Evolutionary conservation across 2,888 invertebrate species (phyloP).

Genomic region (Dryococelus australis): DNA sequence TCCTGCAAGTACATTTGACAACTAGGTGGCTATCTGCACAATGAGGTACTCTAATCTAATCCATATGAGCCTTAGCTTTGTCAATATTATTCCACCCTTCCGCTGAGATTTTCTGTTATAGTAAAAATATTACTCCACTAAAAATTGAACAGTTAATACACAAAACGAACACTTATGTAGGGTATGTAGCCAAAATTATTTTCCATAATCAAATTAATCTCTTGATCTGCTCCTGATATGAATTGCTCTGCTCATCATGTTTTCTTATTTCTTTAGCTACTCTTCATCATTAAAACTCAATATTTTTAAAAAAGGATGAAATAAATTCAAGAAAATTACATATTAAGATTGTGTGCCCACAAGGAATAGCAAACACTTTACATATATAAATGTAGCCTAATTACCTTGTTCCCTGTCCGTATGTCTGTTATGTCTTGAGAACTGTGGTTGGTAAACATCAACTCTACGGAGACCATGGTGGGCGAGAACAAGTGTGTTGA

Average conservation of each 20-base stretch:
- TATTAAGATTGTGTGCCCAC: not conserved
- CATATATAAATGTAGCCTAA: slow-evolving; percentile 30
- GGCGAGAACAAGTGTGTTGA: slow-evolving; percentile 83
- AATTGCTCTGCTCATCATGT: no score
- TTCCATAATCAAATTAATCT: not conserved
- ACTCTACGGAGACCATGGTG: slow-evolving; percentile 81
- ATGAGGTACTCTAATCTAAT: not conserved
- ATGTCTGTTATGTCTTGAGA: slow-evolving; percentile 72
- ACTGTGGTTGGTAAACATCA: slow-evolving; percentile 78
- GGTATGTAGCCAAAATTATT: no score
- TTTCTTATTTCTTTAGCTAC: no score
- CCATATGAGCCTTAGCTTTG: not conserved
- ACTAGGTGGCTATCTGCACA: not conserved
- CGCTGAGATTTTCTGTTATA: not conserved
- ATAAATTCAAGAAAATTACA: no score
- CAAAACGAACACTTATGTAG: not conserved
- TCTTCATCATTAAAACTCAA: no score
- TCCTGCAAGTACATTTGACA: slow-evolving; percentile 45
- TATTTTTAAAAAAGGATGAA: no score
- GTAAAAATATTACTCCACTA: no score
- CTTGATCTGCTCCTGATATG: not conserved
- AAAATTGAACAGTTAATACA: no score
- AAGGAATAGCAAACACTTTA: not conserved
- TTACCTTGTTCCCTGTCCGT: slow-evolving; percentile 75
- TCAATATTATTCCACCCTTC: not conserved